Conservation (phyloP, 2,113 vertebrate species). For the Varanus komodoensis region DNA sequence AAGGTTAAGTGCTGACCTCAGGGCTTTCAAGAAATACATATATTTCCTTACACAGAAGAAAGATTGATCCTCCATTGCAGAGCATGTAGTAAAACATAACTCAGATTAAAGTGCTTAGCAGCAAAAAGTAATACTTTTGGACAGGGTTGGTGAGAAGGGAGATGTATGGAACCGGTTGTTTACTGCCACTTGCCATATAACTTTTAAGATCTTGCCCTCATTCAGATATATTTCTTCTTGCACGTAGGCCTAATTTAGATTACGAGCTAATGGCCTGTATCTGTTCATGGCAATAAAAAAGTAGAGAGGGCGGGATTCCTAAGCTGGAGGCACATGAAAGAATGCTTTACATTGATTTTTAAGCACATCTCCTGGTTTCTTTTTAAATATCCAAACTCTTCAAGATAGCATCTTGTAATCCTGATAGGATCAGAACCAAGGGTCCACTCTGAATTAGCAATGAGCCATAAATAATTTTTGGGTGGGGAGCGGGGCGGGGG, state of each 20-base stretch:
- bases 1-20: slow-evolving; percentile 45
- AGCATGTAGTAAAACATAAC: background rate
- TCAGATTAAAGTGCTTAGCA: slow-evolving; percentile 12
- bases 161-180: slow-evolving; percentile 8
- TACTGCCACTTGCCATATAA: slow-evolving; percentile 37
- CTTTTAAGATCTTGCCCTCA: slow-evolving; percentile 42
- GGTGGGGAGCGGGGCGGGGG: background rate
- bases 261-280: background rate
- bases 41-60: background rate
- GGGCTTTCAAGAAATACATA: slow-evolving; percentile 54
- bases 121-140: slow-evolving; percentile 14
- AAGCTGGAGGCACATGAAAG: background rate
- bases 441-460: slow-evolving; percentile 60
- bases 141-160: background rate
- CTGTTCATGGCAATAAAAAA: slow-evolving; percentile 25
- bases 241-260: background rate
- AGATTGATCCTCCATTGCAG: background rate
- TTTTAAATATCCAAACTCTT: slow-evolving; percentile 18
- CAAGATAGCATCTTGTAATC: slow-evolving; percentile 61
- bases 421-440: slow-evolving; percentile 36
- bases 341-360: slow-evolving; percentile 18
- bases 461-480: slow-evolving; percentile 63
- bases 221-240: slow-evolving; percentile 13
- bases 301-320: background rate
- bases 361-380: background rate